Evolutionary conservation across 2,888 invertebrate genomes (phyloP), one percentile per base, ranked within the genome.

Genomic region (Gerris lacustris): DNA sequence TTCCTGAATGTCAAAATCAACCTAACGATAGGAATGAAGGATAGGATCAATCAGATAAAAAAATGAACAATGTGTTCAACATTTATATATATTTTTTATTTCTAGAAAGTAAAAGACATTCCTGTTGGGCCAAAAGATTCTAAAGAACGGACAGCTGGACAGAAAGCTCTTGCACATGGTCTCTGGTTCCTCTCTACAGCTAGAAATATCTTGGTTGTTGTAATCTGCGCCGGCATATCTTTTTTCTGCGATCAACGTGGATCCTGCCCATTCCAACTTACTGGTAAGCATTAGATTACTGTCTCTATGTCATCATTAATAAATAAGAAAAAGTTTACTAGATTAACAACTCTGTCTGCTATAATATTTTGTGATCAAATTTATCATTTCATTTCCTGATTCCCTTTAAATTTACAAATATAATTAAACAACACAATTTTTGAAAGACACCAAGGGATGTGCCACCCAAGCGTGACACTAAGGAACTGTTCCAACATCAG

Each of bases 141-240:
- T 0, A 83, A 83, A 74, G 80, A 83, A 55, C 79, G 82, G 11
- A 82, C 82, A 15, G 67, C 76, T 0, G 75, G 79, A 71, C 85
- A 85, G 75, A 81, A 80, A 68, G 73, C 80, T 7, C 73, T 85
- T 18, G 80, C 84, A 63, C 86, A 87, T 77, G 79, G 83, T 66
- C 82, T 89, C 68, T 90, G 90, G 89, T 83, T 90, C 77, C 81
- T 90, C 67, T 87, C 89, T 72, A 90, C 89, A 44, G 87, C 88
- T 0, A 82, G 91, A 73, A 91, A 91, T 81, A 91, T 91, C 75
- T 82, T 90, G 64, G 87, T 91, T 44, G 91, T 92, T 72, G 83
- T 91, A 43, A 80, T 86, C 18, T 88, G 88, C 78, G 87, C 87
- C 0, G 82, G 85, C 6, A 81, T 88, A 69, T 88, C 88, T 0